phyloP scores from a whole-genome alignment of 2,113 vertebrate species.

The Oophaga pumilio region DNA sequence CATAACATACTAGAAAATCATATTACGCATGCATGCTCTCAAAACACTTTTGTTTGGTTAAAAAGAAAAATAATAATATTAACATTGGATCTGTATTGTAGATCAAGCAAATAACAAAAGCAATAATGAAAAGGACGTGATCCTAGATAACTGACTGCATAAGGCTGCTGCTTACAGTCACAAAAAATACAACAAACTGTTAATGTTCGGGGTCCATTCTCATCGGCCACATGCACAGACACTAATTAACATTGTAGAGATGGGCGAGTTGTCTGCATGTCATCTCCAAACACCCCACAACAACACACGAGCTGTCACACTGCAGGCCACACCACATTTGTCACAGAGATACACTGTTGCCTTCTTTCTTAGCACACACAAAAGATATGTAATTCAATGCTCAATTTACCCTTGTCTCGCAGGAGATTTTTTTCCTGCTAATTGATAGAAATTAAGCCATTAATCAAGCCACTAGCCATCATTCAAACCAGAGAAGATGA shows the following conservation, averaged over 20 bases:
- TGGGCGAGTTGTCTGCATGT: constrained; percentile 70
- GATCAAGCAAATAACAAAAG: not conserved
- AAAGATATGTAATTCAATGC: constrained; percentile 96
- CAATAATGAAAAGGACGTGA: not conserved
- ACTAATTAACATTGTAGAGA: constrained; percentile 73
- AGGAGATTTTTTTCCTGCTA: constrained; percentile 94
- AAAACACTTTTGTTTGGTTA: not conserved
- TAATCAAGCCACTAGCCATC: constrained; percentile 99
- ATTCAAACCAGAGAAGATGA: constrained; percentile 98
- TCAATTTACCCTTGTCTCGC: constrained; percentile 95
- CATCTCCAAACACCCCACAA: constrained; percentile 73
- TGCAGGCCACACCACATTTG: constrained; percentile 70
- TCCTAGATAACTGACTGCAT: not conserved
- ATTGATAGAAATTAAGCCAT: constrained; percentile 99
- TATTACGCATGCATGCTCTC: too few relatives aligned
- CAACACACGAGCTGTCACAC: constrained; percentile 67
- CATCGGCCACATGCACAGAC: constrained; percentile 64
- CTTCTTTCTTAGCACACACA: constrained; percentile 72
- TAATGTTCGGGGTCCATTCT: constrained; percentile 64
- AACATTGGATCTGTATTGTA: not conserved
- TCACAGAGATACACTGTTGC: constrained; percentile 71
- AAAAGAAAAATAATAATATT: not conserved
- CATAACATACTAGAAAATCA: too few relatives aligned
- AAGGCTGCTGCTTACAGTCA: constrained; percentile 51
- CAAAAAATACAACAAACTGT: constrained; percentile 56